A percentile compares a stretch with the other conserved stretches of the same genome.
These are phyloP conservation scores for Oenanthe oenanthe DNA, from an alignment of 2,113 vertebrate species.

Conservation along the genomic window DNA sequence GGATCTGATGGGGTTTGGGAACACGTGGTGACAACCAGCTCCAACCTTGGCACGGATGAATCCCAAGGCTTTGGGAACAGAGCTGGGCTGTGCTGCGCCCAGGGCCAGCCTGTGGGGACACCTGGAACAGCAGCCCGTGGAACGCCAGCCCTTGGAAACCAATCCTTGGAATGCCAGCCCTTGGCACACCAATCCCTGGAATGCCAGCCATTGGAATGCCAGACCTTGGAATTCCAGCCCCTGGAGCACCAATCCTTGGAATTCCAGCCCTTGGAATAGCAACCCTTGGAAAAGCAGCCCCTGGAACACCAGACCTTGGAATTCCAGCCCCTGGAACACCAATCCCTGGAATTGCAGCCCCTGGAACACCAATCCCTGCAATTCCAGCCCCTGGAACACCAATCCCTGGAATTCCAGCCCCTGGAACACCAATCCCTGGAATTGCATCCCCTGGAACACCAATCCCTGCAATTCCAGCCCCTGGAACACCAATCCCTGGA, in stretches of 20 bases:
- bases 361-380: not conserved
- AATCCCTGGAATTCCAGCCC: not conserved
- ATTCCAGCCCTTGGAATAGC: not conserved
- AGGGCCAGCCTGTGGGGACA: not conserved
- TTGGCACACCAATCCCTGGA: rapidly evolving
- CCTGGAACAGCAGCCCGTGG: too few relatives aligned
- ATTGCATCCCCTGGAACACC: not conserved
- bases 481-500: not conserved
- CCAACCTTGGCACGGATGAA: rapidly evolving
- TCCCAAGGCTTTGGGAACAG: not conserved
- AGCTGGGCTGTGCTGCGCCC: not conserved
- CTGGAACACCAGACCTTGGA: not conserved
- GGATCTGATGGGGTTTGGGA: too few relatives aligned
- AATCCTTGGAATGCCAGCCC: too few relatives aligned
- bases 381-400: rapidly evolving
- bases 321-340: not conserved
- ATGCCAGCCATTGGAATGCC: not conserved
- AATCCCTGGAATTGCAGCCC: not conserved
- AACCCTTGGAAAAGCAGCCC: too few relatives aligned
- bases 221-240: not conserved
- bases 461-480: too few relatives aligned
- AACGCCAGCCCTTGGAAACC: not conserved
- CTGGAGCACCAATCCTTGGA: too few relatives aligned
- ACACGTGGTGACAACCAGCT: rapidly evolving
- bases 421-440: not conserved